Base-by-base conservation (phyloP, 2,113 vertebrate species). In the Asarcornis scutulata region DNA sequence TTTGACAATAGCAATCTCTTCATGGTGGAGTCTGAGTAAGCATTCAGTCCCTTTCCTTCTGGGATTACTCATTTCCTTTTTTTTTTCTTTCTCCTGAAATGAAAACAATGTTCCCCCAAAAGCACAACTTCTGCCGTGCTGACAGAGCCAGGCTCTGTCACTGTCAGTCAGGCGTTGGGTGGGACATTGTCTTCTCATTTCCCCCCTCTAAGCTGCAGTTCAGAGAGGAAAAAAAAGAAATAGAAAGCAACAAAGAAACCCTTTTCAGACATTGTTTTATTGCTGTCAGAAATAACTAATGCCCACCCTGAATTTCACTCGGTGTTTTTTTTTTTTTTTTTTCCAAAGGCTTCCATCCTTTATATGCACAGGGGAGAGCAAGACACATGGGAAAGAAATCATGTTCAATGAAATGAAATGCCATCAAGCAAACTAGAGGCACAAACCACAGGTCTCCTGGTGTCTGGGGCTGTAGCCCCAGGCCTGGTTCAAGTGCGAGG, bases 51-150 rank as follows among this genome's bases (percentile, higher is more conserved):
- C 60, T 94, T 93, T 95, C 94, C 90, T 92, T 95, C 83, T 85
- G 81, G 89, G 34, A 89, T 84, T 97, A 74, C 83, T 97, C 42
- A 89, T 87, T 93, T 97, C 93, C 88, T 53, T 31, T 66, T 48
- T 31, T 46, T 48, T 48, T 48, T 21, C 46, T 48, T 7, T 7
- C 8, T 68, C 17, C 48, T 46, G 63, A 91, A 96, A 75, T 77
- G 85, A 85, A 79, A 92, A 67, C 89, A 93, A 52, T 74, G 34
- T 25, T 92, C 38, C 21, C 15, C 44, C 34, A 48, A 89, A 92
- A 95, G n/a, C 50, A 62, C 27, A 26, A 46, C 6, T 91, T 86
- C 14, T 89, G n/a, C 40, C 23, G 50, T 42, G 26, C 46, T 50
- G 92, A 7, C 59, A 66, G 86, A 77, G 50, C 63, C 89, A 91